Conservation (phyloP, 2,888 invertebrate genomes). For the Nomada ferruginata region DNA sequence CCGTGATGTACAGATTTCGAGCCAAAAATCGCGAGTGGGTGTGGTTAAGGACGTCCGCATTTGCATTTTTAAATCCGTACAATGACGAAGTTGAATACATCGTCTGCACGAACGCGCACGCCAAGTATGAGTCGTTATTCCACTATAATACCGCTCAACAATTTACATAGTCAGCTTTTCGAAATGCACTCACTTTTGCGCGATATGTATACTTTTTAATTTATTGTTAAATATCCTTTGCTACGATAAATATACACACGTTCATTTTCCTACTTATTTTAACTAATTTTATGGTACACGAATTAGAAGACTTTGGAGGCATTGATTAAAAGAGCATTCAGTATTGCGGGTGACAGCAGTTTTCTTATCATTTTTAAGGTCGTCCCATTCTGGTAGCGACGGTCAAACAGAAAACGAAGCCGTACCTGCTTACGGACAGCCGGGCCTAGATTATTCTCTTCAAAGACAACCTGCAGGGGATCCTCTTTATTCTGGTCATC, state of each 20-base stretch:
- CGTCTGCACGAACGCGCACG: slow-evolving; percentile 97
- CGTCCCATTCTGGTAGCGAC: slow-evolving; percentile 84
- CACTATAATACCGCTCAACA: too few species aligned
- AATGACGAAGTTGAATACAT: slow-evolving; percentile 99
- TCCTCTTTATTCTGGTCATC: slow-evolving; percentile 85
- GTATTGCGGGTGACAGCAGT: not conserved
- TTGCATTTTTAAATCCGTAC: slow-evolving; percentile 99
- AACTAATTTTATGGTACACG: too few species aligned
- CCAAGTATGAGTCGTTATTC: slow-evolving; percentile 87
- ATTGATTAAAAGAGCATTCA: too few species aligned
- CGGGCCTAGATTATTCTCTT: slow-evolving; percentile 87
- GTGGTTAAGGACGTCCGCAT: slow-evolving; percentile 98
- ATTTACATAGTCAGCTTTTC: not conserved
- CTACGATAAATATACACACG: not conserved
- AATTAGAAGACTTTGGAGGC: too few species aligned
- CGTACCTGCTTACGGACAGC: slow-evolving; percentile 73
- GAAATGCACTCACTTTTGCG: too few species aligned
- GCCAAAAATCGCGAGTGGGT: slow-evolving; percentile 98
- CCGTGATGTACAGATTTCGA: slow-evolving; percentile 97
- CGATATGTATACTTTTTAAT: too few species aligned
- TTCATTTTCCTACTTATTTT: not conserved
- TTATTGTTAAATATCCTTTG: too few species aligned
- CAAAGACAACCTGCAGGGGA: slow-evolving; percentile 87
- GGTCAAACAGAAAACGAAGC: slow-evolving; percentile 79
- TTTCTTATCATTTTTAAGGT: slow-evolving; percentile 79